Conservation (phyloP, 2,113 vertebrate species). For the Brachyistius frenatus region DNA sequence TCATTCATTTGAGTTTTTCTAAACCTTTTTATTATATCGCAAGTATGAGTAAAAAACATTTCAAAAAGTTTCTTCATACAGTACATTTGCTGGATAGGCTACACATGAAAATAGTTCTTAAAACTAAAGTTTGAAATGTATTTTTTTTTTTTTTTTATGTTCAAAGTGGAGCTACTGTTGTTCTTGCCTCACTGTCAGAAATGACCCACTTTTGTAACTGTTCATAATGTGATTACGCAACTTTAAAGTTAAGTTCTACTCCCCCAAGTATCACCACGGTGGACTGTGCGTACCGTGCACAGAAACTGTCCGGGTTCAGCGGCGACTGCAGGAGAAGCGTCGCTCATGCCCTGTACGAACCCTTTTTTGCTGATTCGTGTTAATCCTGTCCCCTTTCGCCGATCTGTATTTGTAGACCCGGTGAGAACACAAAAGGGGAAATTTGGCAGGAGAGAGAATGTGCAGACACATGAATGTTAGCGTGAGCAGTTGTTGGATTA, state of each 20-base stretch:
- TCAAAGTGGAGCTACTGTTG: not conserved
- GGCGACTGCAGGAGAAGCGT: not conserved
- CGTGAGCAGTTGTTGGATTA: slow-evolving; percentile 59
- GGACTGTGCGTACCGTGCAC: not conserved
- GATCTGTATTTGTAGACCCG: slow-evolving; percentile 31
- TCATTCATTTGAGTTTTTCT: no score
- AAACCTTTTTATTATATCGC: no score
- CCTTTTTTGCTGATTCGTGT: slow-evolving; percentile 21
- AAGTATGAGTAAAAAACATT: no score
- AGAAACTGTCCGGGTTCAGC: not conserved
- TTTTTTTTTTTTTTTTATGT: not conserved
- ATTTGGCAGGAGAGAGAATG: slow-evolving; percentile 41
- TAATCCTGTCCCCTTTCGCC: slow-evolving; percentile 6
- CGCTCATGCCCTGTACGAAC: not conserved
- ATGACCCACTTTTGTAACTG: slow-evolving; percentile 7
- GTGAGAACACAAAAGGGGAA: slow-evolving; percentile 45
- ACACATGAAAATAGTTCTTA: no score
- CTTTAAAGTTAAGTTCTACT: not conserved
- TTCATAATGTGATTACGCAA: not conserved
- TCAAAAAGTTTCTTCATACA: no score
- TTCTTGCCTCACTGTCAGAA: not conserved
- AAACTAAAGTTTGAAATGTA: no score
- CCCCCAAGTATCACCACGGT: not conserved
- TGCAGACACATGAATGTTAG: slow-evolving; percentile 56
- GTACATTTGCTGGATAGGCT: no score